Percentiles rank a stretch among this genome's conserved stretches.
Evolutionary conservation across 1,140 invertebrate species (phyloP).

Genomic region (Geopemphigus sp.): DNA sequence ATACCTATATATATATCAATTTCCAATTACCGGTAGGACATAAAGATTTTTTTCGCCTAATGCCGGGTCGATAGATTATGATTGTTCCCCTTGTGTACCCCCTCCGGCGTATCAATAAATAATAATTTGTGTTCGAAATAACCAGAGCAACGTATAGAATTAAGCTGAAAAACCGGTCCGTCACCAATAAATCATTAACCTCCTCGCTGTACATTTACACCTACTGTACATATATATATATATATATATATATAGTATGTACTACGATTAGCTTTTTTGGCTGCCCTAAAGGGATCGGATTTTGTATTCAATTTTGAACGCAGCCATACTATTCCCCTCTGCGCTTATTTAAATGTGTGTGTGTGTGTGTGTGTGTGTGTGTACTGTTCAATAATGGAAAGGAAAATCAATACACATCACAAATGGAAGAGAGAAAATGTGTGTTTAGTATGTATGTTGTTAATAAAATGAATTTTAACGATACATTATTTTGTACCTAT

Average conservation of each 20-base stretch:
- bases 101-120: conserved; percentile 32
- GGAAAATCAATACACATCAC: conserved; percentile 2
- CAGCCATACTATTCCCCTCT: background rate
- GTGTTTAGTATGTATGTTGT: background rate
- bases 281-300: background rate
- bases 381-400: conserved; percentile 6
- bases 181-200: conserved; percentile 27
- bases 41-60: conserved; percentile 4
- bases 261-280: conserved; percentile 12
- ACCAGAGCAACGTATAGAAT: conserved; percentile 1
- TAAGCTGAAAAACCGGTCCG: conserved; percentile 31
- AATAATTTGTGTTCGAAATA: conserved; percentile 44
- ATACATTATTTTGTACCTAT: background rate
- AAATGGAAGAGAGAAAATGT: background rate
- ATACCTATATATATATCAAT: background rate
- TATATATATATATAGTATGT: background rate
- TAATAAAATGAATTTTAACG: conserved; percentile 6
- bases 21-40: conserved; percentile 34
- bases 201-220: conserved; percentile 18
- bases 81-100: background rate
- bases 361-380: background rate
- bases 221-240: no score
- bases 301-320: conserved; percentile 37
- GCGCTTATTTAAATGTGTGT: background rate
- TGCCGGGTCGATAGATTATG: conserved; percentile 6